Evolutionary conservation across 2,113 vertebrate species (phyloP).

Genomic region (Eolophus roseicapilla): DNA sequence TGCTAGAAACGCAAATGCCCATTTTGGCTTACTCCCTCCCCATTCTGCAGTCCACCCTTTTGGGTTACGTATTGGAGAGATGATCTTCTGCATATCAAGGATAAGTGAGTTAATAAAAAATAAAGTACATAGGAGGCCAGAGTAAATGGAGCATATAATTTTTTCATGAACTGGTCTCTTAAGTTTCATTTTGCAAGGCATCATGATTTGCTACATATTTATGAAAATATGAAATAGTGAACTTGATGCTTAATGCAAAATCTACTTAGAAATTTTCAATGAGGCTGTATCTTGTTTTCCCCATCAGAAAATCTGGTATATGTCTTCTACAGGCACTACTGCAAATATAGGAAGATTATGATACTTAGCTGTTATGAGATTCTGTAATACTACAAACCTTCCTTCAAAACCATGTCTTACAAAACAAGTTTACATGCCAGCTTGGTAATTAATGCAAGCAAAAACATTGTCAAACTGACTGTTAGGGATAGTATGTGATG

Average conservation of each 20-base stretch:
- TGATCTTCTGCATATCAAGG: slow-evolving; percentile 17
- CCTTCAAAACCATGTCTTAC: neutral
- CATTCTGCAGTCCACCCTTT: neutral
- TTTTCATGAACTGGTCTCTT: slow-evolving; percentile 63
- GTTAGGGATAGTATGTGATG: neutral
- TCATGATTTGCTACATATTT: slow-evolving; percentile 54
- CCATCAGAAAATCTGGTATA: neutral
- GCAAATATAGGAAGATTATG: neutral
- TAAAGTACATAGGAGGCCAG: slow-evolving; percentile 47
- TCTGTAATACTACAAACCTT: neutral
- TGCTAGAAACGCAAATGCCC: neutral
- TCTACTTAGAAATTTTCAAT: neutral
- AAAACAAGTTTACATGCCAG: neutral
- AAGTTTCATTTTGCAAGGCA: slow-evolving; percentile 63
- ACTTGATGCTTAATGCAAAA: neutral
- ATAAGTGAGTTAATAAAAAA: slow-evolving; percentile 62
- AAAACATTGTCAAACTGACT: neutral
- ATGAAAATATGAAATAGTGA: slow-evolving; percentile 36
- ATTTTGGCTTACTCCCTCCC: neutral
- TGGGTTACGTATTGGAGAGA: neutral
- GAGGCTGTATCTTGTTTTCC: neutral
- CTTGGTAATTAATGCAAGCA: neutral
- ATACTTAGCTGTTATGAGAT: neutral
- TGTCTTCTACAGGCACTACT: neutral
- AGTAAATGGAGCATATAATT: slow-evolving; percentile 65